Base-by-base conservation (phyloP, 2,888 invertebrate genomes). In the Hedychridium roseum region DNA sequence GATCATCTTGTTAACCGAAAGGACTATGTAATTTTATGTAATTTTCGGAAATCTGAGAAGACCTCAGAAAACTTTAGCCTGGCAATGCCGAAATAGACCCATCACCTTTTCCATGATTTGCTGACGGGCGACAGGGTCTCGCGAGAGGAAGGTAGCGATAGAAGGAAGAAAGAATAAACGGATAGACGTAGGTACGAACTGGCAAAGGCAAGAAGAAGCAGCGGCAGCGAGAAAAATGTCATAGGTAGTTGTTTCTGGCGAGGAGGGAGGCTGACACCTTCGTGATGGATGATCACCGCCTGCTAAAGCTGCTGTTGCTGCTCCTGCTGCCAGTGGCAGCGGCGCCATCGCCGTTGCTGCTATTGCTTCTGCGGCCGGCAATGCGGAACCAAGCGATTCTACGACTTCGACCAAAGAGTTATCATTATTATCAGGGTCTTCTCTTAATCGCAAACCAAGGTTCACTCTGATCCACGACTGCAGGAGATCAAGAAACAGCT, bases 161-260 rank as follows among this genome's bases (percentile, higher is more conserved):
- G 46, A 47, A 45, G 16, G 47, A 40, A 40, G 26, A 23, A 43
- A 49, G 38, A 50, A 50, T 46, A 50, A 45, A 52, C 53, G 57
- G 47, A 47, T 46, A 54, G 51, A 65, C 58, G 57, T 53, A 57
- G 53, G 57, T 55, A 55, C 45, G 56, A 52, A 57, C 30, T 57
- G 61, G 57, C 51, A 58, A 57, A 57, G 60, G 61, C 54, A 59
- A 63, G 61, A 66, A 66, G 65, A 71, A 68, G 70, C 70, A 56
- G 66, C 64, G 66, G 70, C 70, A 74, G 69, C 68, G 68, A 68
- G 66, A 71, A 71, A 71, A 77, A 76, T 74, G 73, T 76, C 71
- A 73, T 74, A 76, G 74, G 68, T 74, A 73, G 76, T 75, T 74
- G 75, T 75, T 76, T 74, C 73, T 74, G 64, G 59, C 60, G 57